Base-by-base conservation (phyloP, 2,113 vertebrate genomes). In the Chloroceryle aenea region DNA sequence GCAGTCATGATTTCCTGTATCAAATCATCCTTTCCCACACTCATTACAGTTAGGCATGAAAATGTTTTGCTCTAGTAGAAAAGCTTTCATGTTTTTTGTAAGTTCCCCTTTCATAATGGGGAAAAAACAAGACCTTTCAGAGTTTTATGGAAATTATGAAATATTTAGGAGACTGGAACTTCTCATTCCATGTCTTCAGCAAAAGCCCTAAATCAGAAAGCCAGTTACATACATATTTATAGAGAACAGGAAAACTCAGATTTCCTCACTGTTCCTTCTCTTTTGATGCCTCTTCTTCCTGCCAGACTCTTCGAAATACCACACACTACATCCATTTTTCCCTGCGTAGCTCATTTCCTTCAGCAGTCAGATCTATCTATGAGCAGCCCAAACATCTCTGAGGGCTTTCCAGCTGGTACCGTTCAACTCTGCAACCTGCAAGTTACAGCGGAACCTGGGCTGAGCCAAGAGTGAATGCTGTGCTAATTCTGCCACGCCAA, bases 211-310 rank as follows among this genome's bases (percentile, higher is more conserved):
- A 10, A 81, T 47, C 66, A 87, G 59, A 78, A 63, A 89, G 42
- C 7, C 63, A 62, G 52, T 9, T 63, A 66, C 1, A 1, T 1
- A 5, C 10, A 2, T 4, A 55, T 11, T 43, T 42, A 71, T 0
- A 58, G 7, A 36, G 62, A 79, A 82, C 63, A 78, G 85, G 77
- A 91, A 91, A 95, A 87, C 89, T 63, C 9, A 10, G 21, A 78
- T 59, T 92, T 94, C 93, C 86, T 84, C 68, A 52, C 50, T 80
- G 38, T 23, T 90, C 55, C 30, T 90, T 80, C 59, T 88, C 90
- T 77, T 90, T 77, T 95, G 88, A 83, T 92, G 68, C 68, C 68
- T 90, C 52, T 69, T 78, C 66, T 84, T 93, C 91, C 95, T 94
- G 88, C 32, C 76, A 90, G 85, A 62, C 86, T 45, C 85, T 43